phyloP scores from a whole-genome alignment of 1,140 invertebrate species.

The Himalopsyche phryganea region DNA sequence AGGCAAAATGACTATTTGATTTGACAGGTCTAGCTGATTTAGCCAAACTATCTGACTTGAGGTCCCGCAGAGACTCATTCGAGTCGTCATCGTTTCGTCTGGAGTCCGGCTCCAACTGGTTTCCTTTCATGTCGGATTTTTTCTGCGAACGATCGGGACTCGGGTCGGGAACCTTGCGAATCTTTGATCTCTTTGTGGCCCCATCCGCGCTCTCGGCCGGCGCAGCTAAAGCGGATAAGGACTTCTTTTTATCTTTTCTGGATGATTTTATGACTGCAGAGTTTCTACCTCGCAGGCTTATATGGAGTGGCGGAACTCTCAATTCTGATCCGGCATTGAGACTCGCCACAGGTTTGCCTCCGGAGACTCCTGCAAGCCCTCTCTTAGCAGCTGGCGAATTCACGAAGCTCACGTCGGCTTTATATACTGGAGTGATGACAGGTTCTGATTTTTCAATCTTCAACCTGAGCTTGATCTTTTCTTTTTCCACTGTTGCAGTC shows the following conservation, averaged over 20 bases:
- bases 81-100: conserved; percentile 10
- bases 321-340: conserved; percentile 62
- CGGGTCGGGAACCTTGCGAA: conserved; percentile 43
- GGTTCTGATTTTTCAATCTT: conserved; percentile 77
- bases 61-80: not conserved
- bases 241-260: conserved; percentile 70
- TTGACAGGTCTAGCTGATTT: conserved; percentile 2
- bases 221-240: conserved; percentile 10
- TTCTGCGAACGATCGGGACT: conserved; percentile 40
- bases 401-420: conserved; percentile 73
- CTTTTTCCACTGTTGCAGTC: conserved; percentile 47
- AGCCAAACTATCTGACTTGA: not conserved
- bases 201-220: not conserved
- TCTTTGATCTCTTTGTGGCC: conserved; percentile 50
- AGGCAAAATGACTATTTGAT: conserved; percentile 9
- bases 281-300: conserved; percentile 79
- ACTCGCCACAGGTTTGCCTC: conserved; percentile 37
- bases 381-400: conserved; percentile 34
- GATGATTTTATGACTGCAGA: conserved; percentile 83
- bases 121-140: conserved; percentile 45
- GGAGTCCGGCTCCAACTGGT: conserved; percentile 26
- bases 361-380: conserved; percentile 15
- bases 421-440: conserved; percentile 68
- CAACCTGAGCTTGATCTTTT: conserved; percentile 77
- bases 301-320: conserved; percentile 83